A percentile compares a stretch with the other conserved stretches of the same genome.
Evolutionary conservation across 2,888 invertebrate genomes (phyloP).

Genomic region (Oxystoma pomonae): DNA sequence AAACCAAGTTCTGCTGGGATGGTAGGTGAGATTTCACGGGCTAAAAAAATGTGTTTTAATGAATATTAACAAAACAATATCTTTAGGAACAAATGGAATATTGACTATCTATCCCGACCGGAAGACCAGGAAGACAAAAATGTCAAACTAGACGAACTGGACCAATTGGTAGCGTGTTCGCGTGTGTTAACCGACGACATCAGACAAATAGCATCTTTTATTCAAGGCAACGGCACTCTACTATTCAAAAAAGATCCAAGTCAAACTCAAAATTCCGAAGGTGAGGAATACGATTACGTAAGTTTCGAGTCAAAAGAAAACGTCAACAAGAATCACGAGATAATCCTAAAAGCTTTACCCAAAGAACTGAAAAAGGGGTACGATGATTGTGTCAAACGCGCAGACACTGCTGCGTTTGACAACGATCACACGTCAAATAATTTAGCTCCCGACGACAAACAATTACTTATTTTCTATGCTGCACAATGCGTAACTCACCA

Average conservation of each 20-base stretch:
- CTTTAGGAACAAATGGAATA: conserved; percentile 65
- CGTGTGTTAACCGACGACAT: conserved; percentile 86
- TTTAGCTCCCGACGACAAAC: conserved; percentile 73
- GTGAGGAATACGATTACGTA: conserved; percentile 90
- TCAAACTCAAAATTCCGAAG: conserved; percentile 34
- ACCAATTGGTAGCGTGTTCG: conserved; percentile 83
- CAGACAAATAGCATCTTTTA: conserved; percentile 83
- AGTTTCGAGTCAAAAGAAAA: conserved; percentile 74
- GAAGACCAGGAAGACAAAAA: conserved; percentile 46
- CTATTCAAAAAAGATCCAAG: conserved; percentile 63
- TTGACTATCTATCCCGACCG: conserved; percentile 53
- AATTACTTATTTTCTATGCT: conserved; percentile 82
- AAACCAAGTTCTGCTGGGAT: too few species aligned
- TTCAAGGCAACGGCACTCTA: conserved; percentile 79
- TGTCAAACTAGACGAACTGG: conserved; percentile 74
- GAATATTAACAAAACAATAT: too few species aligned
- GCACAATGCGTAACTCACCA: conserved; percentile 83
- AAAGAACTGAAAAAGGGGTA: conserved; percentile 71
- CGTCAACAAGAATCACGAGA: conserved; percentile 66
- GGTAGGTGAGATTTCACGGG: too few species aligned
- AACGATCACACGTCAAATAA: conserved; percentile 46
- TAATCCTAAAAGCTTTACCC: conserved; percentile 68
- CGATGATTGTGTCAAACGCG: conserved; percentile 70
- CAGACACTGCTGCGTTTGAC: conserved; percentile 60
- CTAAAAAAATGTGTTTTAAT: too few species aligned